A percentile compares a stretch with the other conserved stretches of the same genome.
These are phyloP conservation scores for Metacarcinus magister DNA, from an alignment of 2,888 invertebrate genomes.

Conservation along the genomic window DNA sequence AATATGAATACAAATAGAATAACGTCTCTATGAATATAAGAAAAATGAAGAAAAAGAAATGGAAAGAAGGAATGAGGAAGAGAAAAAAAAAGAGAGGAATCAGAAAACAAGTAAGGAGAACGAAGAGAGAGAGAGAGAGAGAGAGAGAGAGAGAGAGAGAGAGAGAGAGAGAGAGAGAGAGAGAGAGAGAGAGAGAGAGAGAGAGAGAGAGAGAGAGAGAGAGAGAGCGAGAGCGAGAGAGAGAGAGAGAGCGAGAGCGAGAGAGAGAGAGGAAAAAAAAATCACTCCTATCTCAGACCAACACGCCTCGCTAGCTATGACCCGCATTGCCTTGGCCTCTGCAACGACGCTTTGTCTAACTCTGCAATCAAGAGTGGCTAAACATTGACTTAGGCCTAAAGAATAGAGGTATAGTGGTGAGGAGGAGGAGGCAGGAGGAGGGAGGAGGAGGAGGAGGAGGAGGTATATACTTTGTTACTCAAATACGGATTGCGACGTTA, in stretches of 20 bases:
- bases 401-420: background rate
- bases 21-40: background rate
- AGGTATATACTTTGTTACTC: background rate
- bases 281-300: background rate
- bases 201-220: no score
- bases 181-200: slow-evolving; percentile 9
- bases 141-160: no score
- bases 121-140: no score
- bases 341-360: background rate
- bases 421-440: background rate
- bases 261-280: no score
- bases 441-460: background rate
- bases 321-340: background rate
- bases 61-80: background rate
- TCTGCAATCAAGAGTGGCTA: slow-evolving; percentile 16
- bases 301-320: slow-evolving; percentile 16
- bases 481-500: background rate
- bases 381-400: slow-evolving; percentile 18
- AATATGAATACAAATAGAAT: no score
- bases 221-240: no score
- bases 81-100: background rate
- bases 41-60: background rate
- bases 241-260: no score
- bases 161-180: background rate
- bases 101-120: background rate